A percentile compares a stretch with the other conserved stretches of the same genome.
phyloP scores from a whole-genome alignment of 2,113 vertebrate genomes.

The Misgurnus anguillicaudatus region DNA sequence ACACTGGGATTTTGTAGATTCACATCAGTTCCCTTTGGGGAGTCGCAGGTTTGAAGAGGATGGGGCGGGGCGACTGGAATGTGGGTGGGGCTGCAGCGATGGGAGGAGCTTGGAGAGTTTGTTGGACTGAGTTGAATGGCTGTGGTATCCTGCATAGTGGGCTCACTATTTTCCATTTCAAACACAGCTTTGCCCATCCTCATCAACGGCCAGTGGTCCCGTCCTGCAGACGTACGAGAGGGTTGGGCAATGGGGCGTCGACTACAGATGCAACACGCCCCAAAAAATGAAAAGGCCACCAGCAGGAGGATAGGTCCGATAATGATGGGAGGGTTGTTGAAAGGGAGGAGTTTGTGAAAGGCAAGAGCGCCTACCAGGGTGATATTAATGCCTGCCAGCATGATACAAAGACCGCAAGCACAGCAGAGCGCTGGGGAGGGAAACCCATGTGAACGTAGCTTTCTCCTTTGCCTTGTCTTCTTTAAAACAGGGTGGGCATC shows the following conservation, averaged over 20 bases:
- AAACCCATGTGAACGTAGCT: constrained; percentile 72
- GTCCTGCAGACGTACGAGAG: constrained; percentile 63
- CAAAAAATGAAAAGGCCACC: constrained; percentile 86
- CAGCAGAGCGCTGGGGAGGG: constrained; percentile 92
- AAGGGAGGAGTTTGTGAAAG: constrained; percentile 81
- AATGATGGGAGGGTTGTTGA: constrained; percentile 86
- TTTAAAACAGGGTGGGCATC: constrained; percentile 65
- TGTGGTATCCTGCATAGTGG: constrained; percentile 91
- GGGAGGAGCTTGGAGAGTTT: constrained; percentile 82
- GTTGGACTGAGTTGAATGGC: constrained; percentile 91
- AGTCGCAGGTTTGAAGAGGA: not conserved
- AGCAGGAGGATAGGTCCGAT: constrained; percentile 86
- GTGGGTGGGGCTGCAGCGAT: constrained; percentile 77
- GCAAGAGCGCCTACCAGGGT: constrained; percentile 92
- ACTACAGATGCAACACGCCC: constrained; percentile 86
- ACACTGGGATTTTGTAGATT: not conserved
- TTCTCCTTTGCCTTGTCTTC: constrained; percentile 68
- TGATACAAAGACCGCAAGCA: constrained; percentile 91
- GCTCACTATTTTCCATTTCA: constrained; percentile 93
- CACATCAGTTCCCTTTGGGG: constrained; percentile 9
- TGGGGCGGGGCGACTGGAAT: constrained; percentile 53
- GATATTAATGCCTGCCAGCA: constrained; percentile 95
- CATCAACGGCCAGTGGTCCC: constrained; percentile 76
- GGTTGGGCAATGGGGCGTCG: constrained; percentile 70
- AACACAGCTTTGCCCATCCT: constrained; percentile 81